Percentiles rank a stretch among this genome's conserved stretches.
phyloP scores from a whole-genome alignment of 2,113 vertebrate genomes.

The Nothoprocta pentlandii region DNA sequence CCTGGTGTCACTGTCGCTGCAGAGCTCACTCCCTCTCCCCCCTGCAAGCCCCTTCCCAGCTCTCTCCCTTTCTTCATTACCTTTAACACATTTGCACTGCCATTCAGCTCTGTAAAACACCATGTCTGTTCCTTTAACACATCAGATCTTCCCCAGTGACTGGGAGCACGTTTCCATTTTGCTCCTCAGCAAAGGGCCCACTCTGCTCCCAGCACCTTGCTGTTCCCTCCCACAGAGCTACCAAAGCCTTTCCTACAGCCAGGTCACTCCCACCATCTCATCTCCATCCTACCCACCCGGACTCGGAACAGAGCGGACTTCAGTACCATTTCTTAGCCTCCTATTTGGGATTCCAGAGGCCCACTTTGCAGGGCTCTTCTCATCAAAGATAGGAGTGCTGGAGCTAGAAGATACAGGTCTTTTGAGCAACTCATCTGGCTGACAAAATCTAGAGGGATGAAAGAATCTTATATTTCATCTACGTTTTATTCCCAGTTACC shows the following conservation, averaged over 20 bases:
- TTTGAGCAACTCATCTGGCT: background rate
- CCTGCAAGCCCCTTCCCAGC: background rate
- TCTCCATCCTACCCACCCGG: background rate
- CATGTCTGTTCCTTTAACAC: background rate
- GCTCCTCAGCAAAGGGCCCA: background rate
- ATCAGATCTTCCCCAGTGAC: background rate
- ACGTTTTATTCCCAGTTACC: background rate
- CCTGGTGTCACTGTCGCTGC: background rate
- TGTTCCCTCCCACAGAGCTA: background rate
- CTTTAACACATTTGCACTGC: background rate
- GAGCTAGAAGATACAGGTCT: background rate
- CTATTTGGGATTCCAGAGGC: background rate
- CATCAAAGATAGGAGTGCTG: background rate
- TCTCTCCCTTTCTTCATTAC: background rate
- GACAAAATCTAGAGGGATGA: background rate
- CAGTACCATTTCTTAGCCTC: background rate
- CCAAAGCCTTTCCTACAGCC: background rate
- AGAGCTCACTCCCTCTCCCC: background rate
- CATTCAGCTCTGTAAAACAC: background rate
- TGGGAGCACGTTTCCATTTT: background rate
- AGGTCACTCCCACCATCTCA: background rate
- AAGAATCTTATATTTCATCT: background rate
- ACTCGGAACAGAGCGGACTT: background rate
- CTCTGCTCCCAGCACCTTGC: background rate
- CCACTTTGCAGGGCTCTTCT: background rate